Evolutionary conservation across 2,888 invertebrate genomes (phyloP).

Genomic region (Agapetus fuscipes): DNA sequence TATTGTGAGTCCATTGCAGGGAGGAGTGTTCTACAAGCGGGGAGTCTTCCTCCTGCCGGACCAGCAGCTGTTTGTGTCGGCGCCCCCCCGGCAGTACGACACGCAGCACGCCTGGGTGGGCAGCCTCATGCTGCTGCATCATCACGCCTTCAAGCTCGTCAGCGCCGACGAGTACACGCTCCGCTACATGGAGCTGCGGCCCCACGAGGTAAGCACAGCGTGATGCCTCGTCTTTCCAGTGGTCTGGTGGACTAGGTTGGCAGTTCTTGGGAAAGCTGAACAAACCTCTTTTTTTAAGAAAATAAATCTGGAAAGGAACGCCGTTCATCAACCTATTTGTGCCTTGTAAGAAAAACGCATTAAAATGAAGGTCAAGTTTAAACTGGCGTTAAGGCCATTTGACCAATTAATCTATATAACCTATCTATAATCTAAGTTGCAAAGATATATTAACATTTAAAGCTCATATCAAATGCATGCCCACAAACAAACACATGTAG

Average conservation of each 20-base stretch:
- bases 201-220: conserved; percentile 53
- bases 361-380: too few species aligned
- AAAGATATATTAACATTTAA: too few species aligned
- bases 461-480: too few species aligned
- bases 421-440: too few species aligned
- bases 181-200: conserved; percentile 75
- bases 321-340: too few species aligned
- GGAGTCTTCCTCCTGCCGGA: conserved; percentile 62
- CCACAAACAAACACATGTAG: too few species aligned
- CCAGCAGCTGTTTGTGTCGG: conserved; percentile 58
- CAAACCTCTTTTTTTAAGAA: too few species aligned
- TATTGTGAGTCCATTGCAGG: conserved; percentile 30
- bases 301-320: too few species aligned
- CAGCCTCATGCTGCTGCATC: conserved; percentile 63
- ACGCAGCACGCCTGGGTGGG: conserved; percentile 81
- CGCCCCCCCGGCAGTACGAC: conserved; percentile 65
- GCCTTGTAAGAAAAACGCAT: too few species aligned
- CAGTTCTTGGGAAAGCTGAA: too few species aligned
- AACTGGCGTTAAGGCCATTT: too few species aligned
- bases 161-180: conserved; percentile 82
- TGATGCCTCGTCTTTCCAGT: conserved; percentile 2
- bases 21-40: conserved; percentile 58
- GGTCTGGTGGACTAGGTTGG: conserved; percentile 3
- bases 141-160: conserved; percentile 66
- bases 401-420: too few species aligned